Conservation (phyloP, 2,797 vertebrate species). For the Telmatherina bonti region DNA sequence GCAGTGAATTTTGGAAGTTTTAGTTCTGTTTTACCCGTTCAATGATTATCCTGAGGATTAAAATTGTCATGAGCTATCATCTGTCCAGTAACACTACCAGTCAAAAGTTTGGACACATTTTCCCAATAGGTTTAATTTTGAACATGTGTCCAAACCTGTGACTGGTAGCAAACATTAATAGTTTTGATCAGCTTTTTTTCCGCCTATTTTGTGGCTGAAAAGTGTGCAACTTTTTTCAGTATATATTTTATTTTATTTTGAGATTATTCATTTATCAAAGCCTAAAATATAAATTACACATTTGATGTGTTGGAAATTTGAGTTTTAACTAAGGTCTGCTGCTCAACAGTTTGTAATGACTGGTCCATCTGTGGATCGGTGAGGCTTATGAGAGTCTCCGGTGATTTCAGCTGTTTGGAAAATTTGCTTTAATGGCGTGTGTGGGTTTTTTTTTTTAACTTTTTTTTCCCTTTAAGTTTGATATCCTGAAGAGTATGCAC, state of each 20-base stretch:
- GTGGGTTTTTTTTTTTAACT: background rate
- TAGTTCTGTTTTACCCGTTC: background rate
- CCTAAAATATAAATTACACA: background rate
- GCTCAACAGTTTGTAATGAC: constrained; percentile 11
- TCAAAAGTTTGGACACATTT: too few species aligned
- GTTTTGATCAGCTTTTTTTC: background rate
- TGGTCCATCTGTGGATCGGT: constrained; percentile 12
- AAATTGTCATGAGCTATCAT: too few species aligned
- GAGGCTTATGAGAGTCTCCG: constrained; percentile 17
- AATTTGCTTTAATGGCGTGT: constrained; percentile 1
- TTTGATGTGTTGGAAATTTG: background rate
- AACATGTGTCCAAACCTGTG: too few species aligned
- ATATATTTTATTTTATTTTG: too few species aligned
- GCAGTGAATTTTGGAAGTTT: background rate
- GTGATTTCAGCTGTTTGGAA: constrained; percentile 11
- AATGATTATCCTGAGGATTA: too few species aligned
- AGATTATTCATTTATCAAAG: background rate
- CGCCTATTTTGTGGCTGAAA: background rate
- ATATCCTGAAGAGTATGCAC: constrained; percentile 3
- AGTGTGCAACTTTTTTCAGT: background rate
- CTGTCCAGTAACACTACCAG: too few species aligned
- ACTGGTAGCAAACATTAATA: too few species aligned
- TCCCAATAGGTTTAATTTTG: too few species aligned
- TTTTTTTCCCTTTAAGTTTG: constrained; percentile 8
- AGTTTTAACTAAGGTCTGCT: background rate